Percentiles rank a stretch among this genome's conserved stretches.
Conservation (phyloP, 2,113 vertebrate species). For the Pyrgilauda ruficollis region DNA sequence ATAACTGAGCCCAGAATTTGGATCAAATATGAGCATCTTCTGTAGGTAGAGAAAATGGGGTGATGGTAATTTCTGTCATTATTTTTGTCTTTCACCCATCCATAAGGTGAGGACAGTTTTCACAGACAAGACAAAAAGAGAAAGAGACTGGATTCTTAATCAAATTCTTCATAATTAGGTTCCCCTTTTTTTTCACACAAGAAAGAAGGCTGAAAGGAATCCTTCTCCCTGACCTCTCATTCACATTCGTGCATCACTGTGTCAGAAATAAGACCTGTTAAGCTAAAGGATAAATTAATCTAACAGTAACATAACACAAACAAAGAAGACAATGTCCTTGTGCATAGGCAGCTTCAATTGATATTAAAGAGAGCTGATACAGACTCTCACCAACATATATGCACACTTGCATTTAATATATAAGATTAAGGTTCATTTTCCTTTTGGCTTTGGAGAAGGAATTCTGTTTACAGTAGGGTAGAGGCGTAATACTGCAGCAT, state of each 20-base stretch:
- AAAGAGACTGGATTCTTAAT: not conserved
- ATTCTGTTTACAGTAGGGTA: not conserved
- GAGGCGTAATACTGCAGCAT: not conserved
- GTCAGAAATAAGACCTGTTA: not conserved
- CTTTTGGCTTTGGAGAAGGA: not conserved
- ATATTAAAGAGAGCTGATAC: not conserved
- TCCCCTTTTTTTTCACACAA: not conserved
- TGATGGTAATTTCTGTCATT: not conserved
- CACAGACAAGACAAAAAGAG: not conserved
- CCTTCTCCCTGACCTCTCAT: not conserved
- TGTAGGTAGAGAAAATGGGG: not conserved
- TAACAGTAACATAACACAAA: not conserved
- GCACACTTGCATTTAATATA: not conserved
- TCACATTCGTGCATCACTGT: not conserved
- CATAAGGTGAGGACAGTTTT: not conserved
- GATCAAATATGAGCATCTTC: not conserved
- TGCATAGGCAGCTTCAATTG: not conserved
- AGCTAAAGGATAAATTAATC: not conserved
- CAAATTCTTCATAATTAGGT: not conserved
- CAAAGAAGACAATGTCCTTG: not conserved
- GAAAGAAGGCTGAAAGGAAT: not conserved
- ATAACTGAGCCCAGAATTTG: not conserved
- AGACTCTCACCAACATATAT: not conserved
- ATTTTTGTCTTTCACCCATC: not conserved
- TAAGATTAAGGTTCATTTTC: not conserved